A percentile compares a stretch with the other conserved stretches of the same genome.
These are phyloP conservation scores for Sebastes kiyomatsui DNA, from an alignment of 2,797 vertebrate genomes.

Conservation along the genomic window DNA sequence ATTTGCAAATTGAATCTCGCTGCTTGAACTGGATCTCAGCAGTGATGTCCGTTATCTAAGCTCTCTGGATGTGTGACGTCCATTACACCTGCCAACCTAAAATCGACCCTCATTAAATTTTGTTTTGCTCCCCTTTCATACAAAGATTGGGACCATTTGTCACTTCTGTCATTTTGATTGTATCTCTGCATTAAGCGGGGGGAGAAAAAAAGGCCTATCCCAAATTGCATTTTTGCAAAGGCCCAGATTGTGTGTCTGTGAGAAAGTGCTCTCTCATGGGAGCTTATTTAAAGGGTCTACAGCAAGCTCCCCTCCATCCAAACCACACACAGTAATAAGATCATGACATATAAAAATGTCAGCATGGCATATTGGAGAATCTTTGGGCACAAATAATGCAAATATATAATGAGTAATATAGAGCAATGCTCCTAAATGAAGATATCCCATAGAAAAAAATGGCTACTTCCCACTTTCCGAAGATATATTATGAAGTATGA, in stretches of 20 bases:
- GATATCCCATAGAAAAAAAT: not conserved
- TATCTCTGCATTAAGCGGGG: slow-evolving; percentile 52
- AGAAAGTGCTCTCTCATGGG: slow-evolving; percentile 15
- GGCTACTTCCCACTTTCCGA: not conserved
- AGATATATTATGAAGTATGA: slow-evolving; percentile 41
- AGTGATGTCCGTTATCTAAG: slow-evolving; percentile 46
- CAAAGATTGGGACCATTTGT: slow-evolving; percentile 69
- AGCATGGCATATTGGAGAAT: not conserved
- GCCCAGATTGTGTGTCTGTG: slow-evolving; percentile 19
- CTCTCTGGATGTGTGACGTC: slow-evolving; percentile 43
- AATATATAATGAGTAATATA: not conserved
- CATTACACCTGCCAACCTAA: slow-evolving; percentile 62
- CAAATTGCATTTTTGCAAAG: slow-evolving; percentile 60
- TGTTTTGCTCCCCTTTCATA: slow-evolving; percentile 64
- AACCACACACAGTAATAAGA: slow-evolving; percentile 25
- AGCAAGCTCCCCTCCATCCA: not conserved
- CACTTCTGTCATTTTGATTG: slow-evolving; percentile 72
- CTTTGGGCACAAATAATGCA: not conserved
- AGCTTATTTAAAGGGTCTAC: slow-evolving; percentile 21
- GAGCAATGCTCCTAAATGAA: not conserved
- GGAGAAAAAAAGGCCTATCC: slow-evolving; percentile 11
- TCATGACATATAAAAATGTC: slow-evolving; percentile 37
- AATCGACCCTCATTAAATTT: slow-evolving; percentile 70
- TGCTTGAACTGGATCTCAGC: slow-evolving; percentile 16
- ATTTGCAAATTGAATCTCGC: slow-evolving; percentile 52